Evolutionary conservation across 53 echinoderm and acorn worm species (phyloP).

Genomic region (Actinopyga echinites): DNA sequence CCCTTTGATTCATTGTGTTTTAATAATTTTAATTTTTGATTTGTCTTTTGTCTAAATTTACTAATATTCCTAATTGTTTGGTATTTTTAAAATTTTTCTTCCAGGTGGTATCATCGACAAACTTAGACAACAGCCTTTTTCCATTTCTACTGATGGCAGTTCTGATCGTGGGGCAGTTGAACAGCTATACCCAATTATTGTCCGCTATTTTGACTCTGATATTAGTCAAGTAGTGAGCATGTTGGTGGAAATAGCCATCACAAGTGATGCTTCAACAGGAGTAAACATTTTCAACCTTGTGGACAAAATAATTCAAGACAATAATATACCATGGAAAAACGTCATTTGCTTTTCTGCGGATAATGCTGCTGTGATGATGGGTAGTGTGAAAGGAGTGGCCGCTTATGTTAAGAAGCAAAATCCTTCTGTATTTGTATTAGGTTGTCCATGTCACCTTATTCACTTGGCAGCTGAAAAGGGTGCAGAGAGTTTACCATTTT

Average conservation of each 20-base stretch:
- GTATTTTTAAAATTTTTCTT: neutral
- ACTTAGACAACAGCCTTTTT: slow-evolving; percentile 6
- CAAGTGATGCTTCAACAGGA: slow-evolving; percentile 45
- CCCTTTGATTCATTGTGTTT: neutral
- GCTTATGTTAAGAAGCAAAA: slow-evolving; percentile 54
- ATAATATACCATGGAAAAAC: slow-evolving; percentile 57
- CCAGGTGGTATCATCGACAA: slow-evolving; percentile 6
- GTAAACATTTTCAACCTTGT: slow-evolving; percentile 48
- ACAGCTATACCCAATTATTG: slow-evolving; percentile 40
- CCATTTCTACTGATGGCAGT: slow-evolving; percentile 47
- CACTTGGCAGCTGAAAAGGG: slow-evolving; percentile 60
- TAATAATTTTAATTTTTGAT: neutral
- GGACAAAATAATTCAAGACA: slow-evolving; percentile 9
- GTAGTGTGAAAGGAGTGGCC: slow-evolving; percentile 47
- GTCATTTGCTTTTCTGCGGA: slow-evolving; percentile 55
- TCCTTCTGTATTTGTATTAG: slow-evolving; percentile 48
- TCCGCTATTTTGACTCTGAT: slow-evolving; percentile 22
- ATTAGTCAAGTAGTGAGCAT: slow-evolving; percentile 19
- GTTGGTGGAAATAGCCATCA: slow-evolving; percentile 31
- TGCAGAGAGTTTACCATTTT: slow-evolving; percentile 44
- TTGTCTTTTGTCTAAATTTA: neutral
- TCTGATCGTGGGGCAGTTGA: slow-evolving; percentile 22
- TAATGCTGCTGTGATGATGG: slow-evolving; percentile 61
- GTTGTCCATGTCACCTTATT: slow-evolving; percentile 52
- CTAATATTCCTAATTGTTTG: neutral